Base-by-base conservation (phyloP, 2,797 vertebrate genomes). In the Aythya fuligula region DNA sequence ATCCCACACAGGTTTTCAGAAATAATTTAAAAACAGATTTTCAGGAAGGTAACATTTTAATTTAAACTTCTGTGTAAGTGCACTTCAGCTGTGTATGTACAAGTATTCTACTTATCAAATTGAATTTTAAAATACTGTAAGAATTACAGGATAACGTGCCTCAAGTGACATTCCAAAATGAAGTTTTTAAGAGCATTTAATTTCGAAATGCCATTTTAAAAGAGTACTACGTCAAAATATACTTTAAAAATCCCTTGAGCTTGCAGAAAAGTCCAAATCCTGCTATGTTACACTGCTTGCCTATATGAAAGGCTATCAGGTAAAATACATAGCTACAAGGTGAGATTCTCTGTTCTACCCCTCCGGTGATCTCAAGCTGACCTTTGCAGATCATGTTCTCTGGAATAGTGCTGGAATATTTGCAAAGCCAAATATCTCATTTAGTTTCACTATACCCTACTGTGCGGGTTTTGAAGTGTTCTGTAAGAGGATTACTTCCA, bases 341-440 rank as follows among this genome's bases (percentile, higher is more conserved):
- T 11, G 58, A 51, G 38, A 62, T 39, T 61, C 53, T 80, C 81
- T 65, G 74, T 62, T 79, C 49, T 90, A 43, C 6, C 27, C 82
- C 15, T 6, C 8, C 1, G 4, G 30, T 22, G 53, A 85, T 85
- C 57, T 81, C 41, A 2, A 72, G 7, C 13, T 93, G 82, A 83
- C 43, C 89, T 78, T 7, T 38, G 79, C 47, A 87, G 77, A 89
- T 49, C 51, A n/a, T 10, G 45, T 43, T 69, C 62, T 90, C 57
- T 77, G 72, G 73, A 96, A 87, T 32, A 54, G 51, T 53, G 62
- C 8, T 17, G 84, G 86, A 90, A 74, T 71, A 86, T 36, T 1
- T 85, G 65, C 62, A 89, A 73, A 96, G 51, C 62, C 87, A 93
- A 86, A 6, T 28, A 47, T 9, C 95, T 69, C 85, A 69, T 67